Evolutionary conservation across 1,140 invertebrate species (phyloP).

Genomic region (Ditylenchus dipsaci): DNA sequence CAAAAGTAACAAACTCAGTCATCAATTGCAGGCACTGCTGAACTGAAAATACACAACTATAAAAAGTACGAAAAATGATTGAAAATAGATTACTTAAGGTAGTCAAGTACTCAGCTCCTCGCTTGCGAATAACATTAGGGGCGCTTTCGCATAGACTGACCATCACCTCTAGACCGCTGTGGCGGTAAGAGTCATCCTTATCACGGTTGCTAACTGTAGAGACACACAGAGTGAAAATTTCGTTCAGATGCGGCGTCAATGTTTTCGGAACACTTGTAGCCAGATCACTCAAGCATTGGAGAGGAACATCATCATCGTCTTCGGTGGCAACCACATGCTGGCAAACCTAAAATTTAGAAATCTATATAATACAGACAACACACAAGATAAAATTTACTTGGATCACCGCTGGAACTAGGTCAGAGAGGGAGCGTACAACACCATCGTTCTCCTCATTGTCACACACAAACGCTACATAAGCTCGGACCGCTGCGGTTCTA

Average conservation of each 20-base stretch:
- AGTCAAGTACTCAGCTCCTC: conserved; percentile 72
- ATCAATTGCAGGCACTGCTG: conserved; percentile 85
- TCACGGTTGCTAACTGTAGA: conserved; percentile 69
- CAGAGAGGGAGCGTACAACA: conserved; percentile 79
- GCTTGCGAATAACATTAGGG: conserved; percentile 87
- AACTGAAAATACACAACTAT: conserved; percentile 60
- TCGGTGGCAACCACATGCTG: conserved; percentile 59
- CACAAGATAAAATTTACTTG: conserved; percentile 61
- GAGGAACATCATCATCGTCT: conserved; percentile 79
- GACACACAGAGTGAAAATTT: conserved; percentile 78
- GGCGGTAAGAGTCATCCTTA: conserved; percentile 77
- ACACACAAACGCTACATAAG: conserved; percentile 76
- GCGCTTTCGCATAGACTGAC: conserved; percentile 90
- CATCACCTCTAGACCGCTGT: conserved; percentile 84
- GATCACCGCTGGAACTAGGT: conserved; percentile 74
- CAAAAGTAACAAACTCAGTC: conserved; percentile 69
- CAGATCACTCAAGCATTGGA: conserved; percentile 87
- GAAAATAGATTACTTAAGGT: conserved; percentile 56
- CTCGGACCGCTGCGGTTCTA: conserved; percentile 62
- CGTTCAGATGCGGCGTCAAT: conserved; percentile 75
- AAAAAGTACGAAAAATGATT: neutral
- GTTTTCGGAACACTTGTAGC: conserved; percentile 80
- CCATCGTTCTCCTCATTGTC: conserved; percentile 81
- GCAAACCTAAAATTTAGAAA: conserved; percentile 50
- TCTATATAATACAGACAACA: neutral